Evolutionary conservation across 2,113 vertebrate genomes (phyloP).

Genomic region (Chinchilla lanigera): DNA sequence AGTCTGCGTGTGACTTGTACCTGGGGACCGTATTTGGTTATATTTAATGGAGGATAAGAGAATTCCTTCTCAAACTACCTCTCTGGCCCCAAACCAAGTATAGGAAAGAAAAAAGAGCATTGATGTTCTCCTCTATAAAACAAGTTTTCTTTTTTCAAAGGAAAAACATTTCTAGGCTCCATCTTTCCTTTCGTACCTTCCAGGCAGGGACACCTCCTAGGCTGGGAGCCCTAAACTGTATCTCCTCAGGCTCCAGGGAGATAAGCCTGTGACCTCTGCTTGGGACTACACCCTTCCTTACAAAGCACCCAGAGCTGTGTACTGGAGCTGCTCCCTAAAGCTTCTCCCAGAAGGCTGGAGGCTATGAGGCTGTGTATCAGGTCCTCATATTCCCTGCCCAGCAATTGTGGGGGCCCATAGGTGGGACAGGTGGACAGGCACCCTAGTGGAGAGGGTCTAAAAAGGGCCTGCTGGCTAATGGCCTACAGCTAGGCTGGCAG

Average conservation of each 20-base stretch:
- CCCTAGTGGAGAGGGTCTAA: neutral
- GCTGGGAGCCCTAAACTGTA: neutral
- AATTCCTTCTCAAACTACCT: slow-evolving; percentile 57
- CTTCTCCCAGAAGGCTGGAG: fast-evolving
- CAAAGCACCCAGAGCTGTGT: neutral
- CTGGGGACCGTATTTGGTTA: neutral
- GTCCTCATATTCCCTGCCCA: neutral
- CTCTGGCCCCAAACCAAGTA: slow-evolving; percentile 56
- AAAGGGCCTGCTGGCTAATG: neutral
- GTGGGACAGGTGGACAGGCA: too few relatives aligned
- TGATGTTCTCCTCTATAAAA: slow-evolving; percentile 50
- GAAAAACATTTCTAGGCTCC: slow-evolving; percentile 53
- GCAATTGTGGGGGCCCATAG: neutral
- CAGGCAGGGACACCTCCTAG: neutral
- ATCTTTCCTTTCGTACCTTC: slow-evolving; percentile 24
- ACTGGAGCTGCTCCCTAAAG: neutral
- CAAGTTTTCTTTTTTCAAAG: slow-evolving; percentile 9
- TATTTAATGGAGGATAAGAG: slow-evolving; percentile 11
- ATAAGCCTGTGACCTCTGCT: fast-evolving
- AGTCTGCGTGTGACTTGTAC: neutral
- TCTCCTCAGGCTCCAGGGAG: neutral
- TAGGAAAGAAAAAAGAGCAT: slow-evolving; percentile 6
- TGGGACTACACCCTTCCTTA: neutral
- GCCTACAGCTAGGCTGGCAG: neutral
- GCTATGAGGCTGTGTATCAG: neutral